phyloP scores from a whole-genome alignment of 2,797 vertebrate genomes.

The Pagetopsis macropterus region DNA sequence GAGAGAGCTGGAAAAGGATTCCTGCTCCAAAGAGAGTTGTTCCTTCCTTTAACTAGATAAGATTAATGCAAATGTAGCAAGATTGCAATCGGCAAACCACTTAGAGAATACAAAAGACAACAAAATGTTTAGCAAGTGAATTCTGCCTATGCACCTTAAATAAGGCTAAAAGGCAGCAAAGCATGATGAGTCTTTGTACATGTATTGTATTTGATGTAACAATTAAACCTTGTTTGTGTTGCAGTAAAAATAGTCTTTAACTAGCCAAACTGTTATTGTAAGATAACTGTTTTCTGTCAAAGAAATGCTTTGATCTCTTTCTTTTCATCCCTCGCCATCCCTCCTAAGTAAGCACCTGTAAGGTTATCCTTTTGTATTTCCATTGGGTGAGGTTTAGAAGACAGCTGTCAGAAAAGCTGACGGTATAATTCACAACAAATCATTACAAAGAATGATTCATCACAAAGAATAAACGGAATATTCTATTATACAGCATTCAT shows the following conservation, averaged over 20 bases:
- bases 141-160: slow-evolving; percentile 39
- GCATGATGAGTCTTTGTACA: slow-evolving; percentile 31
- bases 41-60: slow-evolving; percentile 42
- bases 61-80: slow-evolving; percentile 56
- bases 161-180: slow-evolving; percentile 36
- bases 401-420: slow-evolving; percentile 52
- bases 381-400: slow-evolving; percentile 38
- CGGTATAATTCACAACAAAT: slow-evolving; percentile 52
- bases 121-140: slow-evolving; percentile 39
- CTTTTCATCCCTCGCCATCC: background rate
- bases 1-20: slow-evolving; percentile 26
- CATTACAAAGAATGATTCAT: slow-evolving; percentile 53
- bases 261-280: slow-evolving; percentile 25
- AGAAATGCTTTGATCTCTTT: slow-evolving; percentile 39
- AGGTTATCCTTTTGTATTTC: slow-evolving; percentile 46
- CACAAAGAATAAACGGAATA: slow-evolving; percentile 50
- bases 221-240: slow-evolving; percentile 34
- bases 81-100: slow-evolving; percentile 49
- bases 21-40: slow-evolving; percentile 32
- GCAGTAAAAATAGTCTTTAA: slow-evolving; percentile 18
- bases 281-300: slow-evolving; percentile 20
- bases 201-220: slow-evolving; percentile 35
- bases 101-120: slow-evolving; percentile 54
- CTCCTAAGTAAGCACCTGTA: slow-evolving; percentile 19
- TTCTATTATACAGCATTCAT: slow-evolving; percentile 44